Evolutionary conservation across 1,140 invertebrate species (phyloP), one percentile per base, ranked within the genome.

Genomic region (Drosophila biarmipes): DNA sequence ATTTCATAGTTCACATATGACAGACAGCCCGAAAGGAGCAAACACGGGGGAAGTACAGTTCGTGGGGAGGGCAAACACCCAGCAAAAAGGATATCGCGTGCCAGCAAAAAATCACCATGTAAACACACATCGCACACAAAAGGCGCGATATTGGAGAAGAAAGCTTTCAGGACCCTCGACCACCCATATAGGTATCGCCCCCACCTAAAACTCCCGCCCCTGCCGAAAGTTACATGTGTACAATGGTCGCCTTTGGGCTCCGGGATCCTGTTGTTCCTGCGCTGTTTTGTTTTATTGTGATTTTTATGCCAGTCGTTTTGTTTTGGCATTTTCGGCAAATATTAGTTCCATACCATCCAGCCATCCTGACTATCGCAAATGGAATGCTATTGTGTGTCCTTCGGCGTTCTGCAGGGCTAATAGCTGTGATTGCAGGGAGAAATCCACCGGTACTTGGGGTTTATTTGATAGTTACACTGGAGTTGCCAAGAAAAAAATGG

Each of bases 231-330:
- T 42, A 31, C 57, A 53, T 61, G 52, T 64, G 42, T 42, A 64
- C 63, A 68, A 66, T 64, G 48, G 56, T 46, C 10, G 27, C 43
- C 58, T 63, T 31, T 43, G 66, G 58, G 43, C 21, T 45, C 57
- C 52, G 49, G 53, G 38, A 66, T 52, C 27, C 59, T 56, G 40
- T 74, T 77, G 51, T 49, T 43, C 29, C 21, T 43, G 54, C 52
- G 43, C 76, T 80, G 79, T 75, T 75, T 74, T 78, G 67, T 82
- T 85, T 85, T 78, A 85, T 86, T 85, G 77, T 80, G 81, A 85
- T 86, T 85, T 71, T 85, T 80, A 80, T 85, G 73, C 49, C 55
- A 69, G 76, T 80, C 73, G 57, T 81, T 86, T 75, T 80, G 73
- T 67, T 74, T 74, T 86, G 73, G 63, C 64, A 86, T 71, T 69